Percentiles rank a stretch among this genome's conserved stretches.
phyloP scores from a whole-genome alignment of 1,140 invertebrate species.

The Cyrtorhinus lividipennis region DNA sequence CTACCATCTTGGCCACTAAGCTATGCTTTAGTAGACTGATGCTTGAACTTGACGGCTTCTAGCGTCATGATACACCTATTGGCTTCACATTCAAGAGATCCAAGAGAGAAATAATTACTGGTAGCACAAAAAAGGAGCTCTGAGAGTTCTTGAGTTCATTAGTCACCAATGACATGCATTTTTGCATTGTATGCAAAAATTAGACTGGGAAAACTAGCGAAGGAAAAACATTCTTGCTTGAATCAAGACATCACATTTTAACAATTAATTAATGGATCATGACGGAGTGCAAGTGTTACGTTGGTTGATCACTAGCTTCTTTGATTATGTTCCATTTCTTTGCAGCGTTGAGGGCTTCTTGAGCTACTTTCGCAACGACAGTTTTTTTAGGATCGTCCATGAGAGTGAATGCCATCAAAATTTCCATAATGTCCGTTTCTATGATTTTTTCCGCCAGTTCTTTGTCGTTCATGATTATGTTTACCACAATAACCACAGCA shows the following conservation, averaged over 20 bases:
- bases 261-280: neutral
- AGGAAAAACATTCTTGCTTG: no score
- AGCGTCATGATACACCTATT: no score
- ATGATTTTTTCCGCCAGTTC: constrained; percentile 68
- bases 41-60: no score
- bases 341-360: constrained; percentile 55
- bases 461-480: constrained; percentile 59
- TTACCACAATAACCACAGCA: constrained; percentile 62
- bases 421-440: constrained; percentile 73
- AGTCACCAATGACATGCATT: no score
- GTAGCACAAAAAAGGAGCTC: no score
- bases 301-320: constrained; percentile 22
- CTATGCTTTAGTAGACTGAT: no score
- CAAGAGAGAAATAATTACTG: no score
- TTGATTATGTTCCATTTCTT: constrained; percentile 67
- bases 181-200: no score
- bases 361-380: constrained; percentile 47
- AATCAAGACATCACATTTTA: neutral
- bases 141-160: no score
- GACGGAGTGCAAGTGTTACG: no score
- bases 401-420: constrained; percentile 74
- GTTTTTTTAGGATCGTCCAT: constrained; percentile 42
- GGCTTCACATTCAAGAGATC: no score
- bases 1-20: no score
- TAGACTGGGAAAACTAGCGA: neutral